These are phyloP conservation scores for Peromyscus eremicus DNA, from an alignment of 2,797 vertebrate genomes.

Conservation along the genomic window DNA sequence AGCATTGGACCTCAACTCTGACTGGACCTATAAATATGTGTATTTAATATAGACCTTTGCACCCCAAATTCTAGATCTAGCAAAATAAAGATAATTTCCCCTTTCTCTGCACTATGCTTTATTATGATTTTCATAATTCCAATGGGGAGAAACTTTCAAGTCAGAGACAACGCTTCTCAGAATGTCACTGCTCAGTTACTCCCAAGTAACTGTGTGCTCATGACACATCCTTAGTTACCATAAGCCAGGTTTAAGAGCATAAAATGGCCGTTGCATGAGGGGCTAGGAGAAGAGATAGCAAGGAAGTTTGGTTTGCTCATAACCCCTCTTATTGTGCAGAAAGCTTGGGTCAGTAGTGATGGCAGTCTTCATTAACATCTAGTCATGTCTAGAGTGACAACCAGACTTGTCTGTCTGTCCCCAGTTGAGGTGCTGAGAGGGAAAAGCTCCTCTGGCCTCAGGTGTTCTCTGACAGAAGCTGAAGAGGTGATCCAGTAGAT, in stretches of 20 bases:
- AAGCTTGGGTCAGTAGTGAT: not conserved
- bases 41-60: not conserved
- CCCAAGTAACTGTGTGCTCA: not conserved
- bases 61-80: not conserved
- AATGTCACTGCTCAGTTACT: not conserved
- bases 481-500: not conserved
- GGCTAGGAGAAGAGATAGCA: not conserved
- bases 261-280: not conserved
- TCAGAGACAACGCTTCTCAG: not conserved
- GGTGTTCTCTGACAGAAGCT: not conserved
- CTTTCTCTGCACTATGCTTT: not conserved
- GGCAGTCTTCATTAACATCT: not conserved
- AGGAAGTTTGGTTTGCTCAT: not conserved
- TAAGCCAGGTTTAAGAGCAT: not conserved
- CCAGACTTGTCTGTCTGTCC: not conserved
- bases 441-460: not conserved
- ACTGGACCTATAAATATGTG: not conserved
- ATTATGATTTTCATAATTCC: slow-evolving; percentile 16
- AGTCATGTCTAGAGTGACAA: not conserved
- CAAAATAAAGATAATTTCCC: not conserved
- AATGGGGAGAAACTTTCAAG: not conserved
- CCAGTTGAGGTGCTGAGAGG: not conserved
- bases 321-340: not conserved
- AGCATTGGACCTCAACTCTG: slow-evolving; percentile 23
- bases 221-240: not conserved